phyloP scores from a whole-genome alignment of 2,888 invertebrate genomes.

The Sipha maydis region DNA sequence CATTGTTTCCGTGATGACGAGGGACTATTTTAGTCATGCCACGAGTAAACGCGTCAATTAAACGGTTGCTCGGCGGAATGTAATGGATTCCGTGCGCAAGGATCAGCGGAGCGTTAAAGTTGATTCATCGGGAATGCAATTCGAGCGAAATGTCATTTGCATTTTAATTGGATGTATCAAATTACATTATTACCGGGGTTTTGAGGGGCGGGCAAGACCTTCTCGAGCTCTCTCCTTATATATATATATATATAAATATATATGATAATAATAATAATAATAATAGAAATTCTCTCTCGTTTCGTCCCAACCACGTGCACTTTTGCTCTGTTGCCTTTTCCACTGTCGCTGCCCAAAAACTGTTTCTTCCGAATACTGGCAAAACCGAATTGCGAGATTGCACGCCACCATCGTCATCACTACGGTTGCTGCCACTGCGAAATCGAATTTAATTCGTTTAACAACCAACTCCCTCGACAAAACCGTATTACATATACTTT shows the following conservation, averaged over 20 bases:
- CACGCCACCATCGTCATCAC: neutral
- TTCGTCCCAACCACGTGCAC: neutral
- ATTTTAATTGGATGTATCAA: conserved; percentile 62
- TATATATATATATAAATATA: neutral
- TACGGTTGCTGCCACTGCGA: neutral
- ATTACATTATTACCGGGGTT: conserved; percentile 56
- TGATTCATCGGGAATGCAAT: conserved; percentile 55
- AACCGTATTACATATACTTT: neutral
- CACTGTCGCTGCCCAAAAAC: neutral
- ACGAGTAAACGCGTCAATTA: conserved; percentile 32
- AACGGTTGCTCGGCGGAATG: conserved; percentile 26
- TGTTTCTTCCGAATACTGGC: neutral
- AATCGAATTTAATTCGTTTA: conserved; percentile 59
- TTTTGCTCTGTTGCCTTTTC: neutral
- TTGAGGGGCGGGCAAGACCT: conserved; percentile 40
- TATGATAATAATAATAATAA: neutral
- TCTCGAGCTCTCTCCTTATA: conserved; percentile 20
- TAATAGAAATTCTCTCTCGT: conserved; percentile 29
- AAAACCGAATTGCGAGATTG: neutral
- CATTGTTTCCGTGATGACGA: neutral
- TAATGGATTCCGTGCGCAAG: conserved; percentile 47
- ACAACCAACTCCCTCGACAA: conserved; percentile 29
- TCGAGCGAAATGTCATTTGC: conserved; percentile 60
- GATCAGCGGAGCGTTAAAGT: conserved; percentile 59
- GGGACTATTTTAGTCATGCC: neutral